These are phyloP conservation scores for Heliocidaris erythrogramma DNA, from an alignment of 35 echinoderm and acorn worm species.

Conservation along the genomic window DNA sequence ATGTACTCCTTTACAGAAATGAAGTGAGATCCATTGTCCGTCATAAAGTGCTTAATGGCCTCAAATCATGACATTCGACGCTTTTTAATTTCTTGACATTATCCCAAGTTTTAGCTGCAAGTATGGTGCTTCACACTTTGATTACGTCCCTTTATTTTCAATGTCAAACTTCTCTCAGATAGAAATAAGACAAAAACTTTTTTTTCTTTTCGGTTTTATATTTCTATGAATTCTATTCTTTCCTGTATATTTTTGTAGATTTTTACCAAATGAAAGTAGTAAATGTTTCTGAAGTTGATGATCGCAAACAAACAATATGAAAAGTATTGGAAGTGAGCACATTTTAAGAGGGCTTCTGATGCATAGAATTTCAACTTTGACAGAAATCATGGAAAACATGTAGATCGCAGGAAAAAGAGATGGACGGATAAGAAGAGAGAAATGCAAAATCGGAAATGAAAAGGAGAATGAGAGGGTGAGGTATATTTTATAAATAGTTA, in stretches of 20 bases:
- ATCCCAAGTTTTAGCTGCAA: background rate
- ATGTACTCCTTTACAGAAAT: background rate
- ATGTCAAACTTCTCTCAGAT: background rate
- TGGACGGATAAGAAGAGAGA: background rate
- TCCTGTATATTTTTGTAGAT: background rate
- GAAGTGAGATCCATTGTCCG: background rate
- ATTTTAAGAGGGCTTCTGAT: too few relatives aligned
- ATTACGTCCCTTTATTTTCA: background rate
- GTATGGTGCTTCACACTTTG: background rate
- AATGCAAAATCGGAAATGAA: background rate
- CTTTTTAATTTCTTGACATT: slow-evolving; percentile 5
- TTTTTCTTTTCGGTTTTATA: background rate
- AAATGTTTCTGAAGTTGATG: background rate
- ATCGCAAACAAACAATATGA: too few relatives aligned
- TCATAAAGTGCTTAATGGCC: slow-evolving; percentile 8
- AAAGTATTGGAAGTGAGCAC: too few relatives aligned
- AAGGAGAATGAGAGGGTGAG: background rate
- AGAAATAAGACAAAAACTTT: background rate
- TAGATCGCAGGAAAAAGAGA: background rate
- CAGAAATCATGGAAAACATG: background rate
- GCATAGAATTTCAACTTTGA: background rate
- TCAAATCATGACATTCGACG: slow-evolving; percentile 2
- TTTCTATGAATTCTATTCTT: background rate
- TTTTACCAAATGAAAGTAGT: background rate
- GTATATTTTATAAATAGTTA: background rate